phyloP scores from a whole-genome alignment of 2,113 vertebrate genomes.

The Panurus biarmicus region DNA sequence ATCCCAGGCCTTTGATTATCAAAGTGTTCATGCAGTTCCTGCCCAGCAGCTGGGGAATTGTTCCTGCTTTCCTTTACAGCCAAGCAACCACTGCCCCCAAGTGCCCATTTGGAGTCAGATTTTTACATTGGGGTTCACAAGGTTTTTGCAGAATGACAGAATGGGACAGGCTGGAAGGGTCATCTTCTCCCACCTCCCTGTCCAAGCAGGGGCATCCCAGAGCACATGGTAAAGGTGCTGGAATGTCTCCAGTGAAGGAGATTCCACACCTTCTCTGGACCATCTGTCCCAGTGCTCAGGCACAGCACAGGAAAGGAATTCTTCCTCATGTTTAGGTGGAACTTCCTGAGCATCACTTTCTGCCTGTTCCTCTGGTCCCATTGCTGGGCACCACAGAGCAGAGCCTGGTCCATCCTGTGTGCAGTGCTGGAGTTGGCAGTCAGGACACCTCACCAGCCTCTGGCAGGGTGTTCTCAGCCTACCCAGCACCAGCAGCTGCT shows the following conservation, averaged over 20 bases:
- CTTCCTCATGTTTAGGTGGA: not conserved
- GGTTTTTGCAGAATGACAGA: not conserved
- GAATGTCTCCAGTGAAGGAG: not conserved
- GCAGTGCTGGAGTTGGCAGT: not conserved
- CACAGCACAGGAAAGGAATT: not conserved
- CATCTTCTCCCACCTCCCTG: not conserved
- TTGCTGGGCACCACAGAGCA: not conserved
- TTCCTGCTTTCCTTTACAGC: not conserved
- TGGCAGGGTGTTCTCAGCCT: not conserved
- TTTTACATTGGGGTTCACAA: not conserved
- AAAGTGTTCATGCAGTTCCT: fast-evolving
- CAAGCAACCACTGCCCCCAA: slow-evolving; percentile 52
- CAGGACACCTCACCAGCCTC: not conserved
- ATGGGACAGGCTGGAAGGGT: not conserved
- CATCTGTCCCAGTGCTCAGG: fast-evolving
- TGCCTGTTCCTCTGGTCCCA: not conserved
- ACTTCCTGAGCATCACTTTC: not conserved
- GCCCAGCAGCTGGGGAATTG: not conserved
- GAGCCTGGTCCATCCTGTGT: not conserved
- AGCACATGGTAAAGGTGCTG: not conserved
- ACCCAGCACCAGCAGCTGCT: not conserved
- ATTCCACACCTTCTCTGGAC: not conserved
- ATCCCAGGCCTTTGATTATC: not conserved
- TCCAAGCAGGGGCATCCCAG: not conserved
- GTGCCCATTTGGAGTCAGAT: not conserved